Base-by-base conservation (phyloP, 2,888 invertebrate genomes). In the Pandemis cinnamomeana region DNA sequence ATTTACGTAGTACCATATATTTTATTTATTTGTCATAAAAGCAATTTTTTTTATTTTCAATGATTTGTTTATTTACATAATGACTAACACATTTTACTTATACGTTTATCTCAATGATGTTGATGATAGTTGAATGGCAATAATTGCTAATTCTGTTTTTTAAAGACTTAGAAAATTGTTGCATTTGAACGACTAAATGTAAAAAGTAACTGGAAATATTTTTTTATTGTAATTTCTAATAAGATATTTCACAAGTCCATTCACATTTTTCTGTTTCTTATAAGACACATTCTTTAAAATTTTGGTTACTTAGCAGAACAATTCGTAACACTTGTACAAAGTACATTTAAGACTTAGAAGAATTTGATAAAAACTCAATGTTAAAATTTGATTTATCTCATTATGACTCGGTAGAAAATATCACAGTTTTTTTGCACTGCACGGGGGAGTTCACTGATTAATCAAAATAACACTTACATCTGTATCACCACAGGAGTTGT, bases 381-480 rank as follows among this genome's bases (percentile, higher is more conserved):
- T 51, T 51, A 2, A 36, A 0, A 53, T 67, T 67, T n/a, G 27
- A 6, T 2, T 8, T 5, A 41, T 61, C n/a, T 42, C 7, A 42
- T n/a, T 10, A 8, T 10, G 6, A 53, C 36, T 27, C 6, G 7
- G 7, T 67, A 6, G 53, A 62, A 74, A 71, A 73, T 67, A 68
- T 73, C 74, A 71, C 74, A 62, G 51, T 46, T 55, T 62, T 70
- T 48, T 61, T 62, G 67, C 74, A 74, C 74, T 67, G 15, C 70
- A 61, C 55, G 46, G 46, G 46, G 46, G 53, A 67, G 44, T 36
- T 46, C 68, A 68, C 72, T 62, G 41, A 69, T 36, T 58, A 67
- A 63, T 58, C 71, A 71, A 70, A 71, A 67, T 67, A 76, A 58
- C 75, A 76, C 76, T 76, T 72, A 76, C 76, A 61, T 75, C 27